Conservation (phyloP, 2,113 vertebrate species). For the Microtus ochrogaster region DNA sequence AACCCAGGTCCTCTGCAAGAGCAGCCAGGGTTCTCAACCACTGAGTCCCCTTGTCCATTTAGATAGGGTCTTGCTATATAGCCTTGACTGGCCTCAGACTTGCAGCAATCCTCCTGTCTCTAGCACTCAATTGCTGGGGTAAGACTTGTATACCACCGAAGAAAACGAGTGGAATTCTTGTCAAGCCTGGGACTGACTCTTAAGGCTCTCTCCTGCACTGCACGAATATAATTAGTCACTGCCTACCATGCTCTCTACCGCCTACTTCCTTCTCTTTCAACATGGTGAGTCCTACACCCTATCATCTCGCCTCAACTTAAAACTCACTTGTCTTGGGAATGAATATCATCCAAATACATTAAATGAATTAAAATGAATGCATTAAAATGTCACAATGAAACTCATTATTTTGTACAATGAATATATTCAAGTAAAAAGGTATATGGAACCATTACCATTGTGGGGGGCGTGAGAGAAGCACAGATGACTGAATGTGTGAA, state of each 20-base stretch:
- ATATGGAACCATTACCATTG: background rate
- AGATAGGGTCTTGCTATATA: background rate
- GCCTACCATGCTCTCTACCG: background rate
- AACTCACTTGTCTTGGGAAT: background rate
- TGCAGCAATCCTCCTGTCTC: background rate
- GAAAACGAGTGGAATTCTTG: background rate
- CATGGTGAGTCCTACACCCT: background rate
- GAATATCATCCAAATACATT: background rate
- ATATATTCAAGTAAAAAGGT: background rate
- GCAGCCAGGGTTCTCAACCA: background rate
- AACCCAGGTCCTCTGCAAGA: background rate
- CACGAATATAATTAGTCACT: background rate
- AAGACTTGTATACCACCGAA: background rate
- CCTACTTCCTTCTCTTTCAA: background rate
- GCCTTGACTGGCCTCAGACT: background rate
- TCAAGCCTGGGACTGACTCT: background rate
- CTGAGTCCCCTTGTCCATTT: background rate
- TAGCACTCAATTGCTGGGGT: background rate
- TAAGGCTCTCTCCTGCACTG: background rate
- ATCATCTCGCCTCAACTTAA: background rate
- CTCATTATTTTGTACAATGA: background rate
- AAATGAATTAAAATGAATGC: background rate
- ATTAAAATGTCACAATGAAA: background rate
- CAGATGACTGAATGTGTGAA: background rate
- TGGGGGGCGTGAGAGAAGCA: background rate